A percentile compares a stretch with the other conserved stretches of the same genome.
These are phyloP conservation scores for Melanerpes aurifrons DNA, from an alignment of 2,113 vertebrate genomes.

Conservation along the genomic window DNA sequence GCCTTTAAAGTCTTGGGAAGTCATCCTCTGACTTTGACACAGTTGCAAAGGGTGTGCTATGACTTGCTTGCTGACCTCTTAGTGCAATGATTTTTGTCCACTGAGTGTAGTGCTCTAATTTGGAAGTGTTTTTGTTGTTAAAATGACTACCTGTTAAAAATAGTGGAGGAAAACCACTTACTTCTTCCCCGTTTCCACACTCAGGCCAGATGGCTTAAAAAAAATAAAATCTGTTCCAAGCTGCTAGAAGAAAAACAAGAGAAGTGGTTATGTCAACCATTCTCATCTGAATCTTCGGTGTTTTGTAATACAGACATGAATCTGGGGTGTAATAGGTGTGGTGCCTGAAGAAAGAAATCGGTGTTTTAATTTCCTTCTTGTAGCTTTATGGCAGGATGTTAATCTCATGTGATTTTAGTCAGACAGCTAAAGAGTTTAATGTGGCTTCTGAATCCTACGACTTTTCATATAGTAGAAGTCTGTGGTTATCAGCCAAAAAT, in stretches of 20 bases:
- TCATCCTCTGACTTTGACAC: background rate
- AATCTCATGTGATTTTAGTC: background rate
- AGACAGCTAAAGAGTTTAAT: background rate
- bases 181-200: background rate
- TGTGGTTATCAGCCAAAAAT: background rate
- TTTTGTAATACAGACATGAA: background rate
- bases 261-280: background rate
- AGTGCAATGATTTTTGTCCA: background rate
- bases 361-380: background rate
- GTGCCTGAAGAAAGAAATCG: background rate
- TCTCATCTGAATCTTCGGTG: background rate
- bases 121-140: background rate
- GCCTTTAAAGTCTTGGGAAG: background rate
- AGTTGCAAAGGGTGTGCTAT: background rate
- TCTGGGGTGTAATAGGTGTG: accelerated
- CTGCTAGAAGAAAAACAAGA: background rate
- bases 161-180: background rate
- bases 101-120: background rate
- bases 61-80: background rate
- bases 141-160: background rate
- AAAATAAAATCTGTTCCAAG: background rate
- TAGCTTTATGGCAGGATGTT: background rate
- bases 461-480: background rate
- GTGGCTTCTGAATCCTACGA: background rate
- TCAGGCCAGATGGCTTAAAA: background rate